Evolutionary conservation across 1,140 invertebrate species (phyloP), one percentile per base, ranked within the genome.

Genomic region (Hermatobates lingyangjiaoensis): DNA sequence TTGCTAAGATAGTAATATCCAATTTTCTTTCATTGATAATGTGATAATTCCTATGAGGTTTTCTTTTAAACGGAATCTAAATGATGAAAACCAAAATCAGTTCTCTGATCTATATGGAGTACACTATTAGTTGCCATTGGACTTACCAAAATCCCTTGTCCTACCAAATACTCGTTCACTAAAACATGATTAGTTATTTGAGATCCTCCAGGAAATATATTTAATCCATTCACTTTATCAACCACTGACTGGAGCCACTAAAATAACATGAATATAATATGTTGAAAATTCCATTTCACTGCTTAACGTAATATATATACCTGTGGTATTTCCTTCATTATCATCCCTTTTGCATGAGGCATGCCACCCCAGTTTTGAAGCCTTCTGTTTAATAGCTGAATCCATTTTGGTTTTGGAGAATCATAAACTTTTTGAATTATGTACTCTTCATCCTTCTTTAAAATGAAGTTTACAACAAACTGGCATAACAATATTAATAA

Each of bases 301-400:
- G 40, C 20, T 12, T 47, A 15, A 21, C 7, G 3, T 7, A 47
- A 7, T 30, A 18, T 12, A 28, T 28, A 28, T 64, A 78, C 79
- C 52, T 64, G 58, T 21, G 92, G 91, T 58, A 97, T 79, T 56
- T 74, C 65, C 67, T 96, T 91, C n/a, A 82, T 76, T 56, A 96
- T 80, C 89, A 96, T 95, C 51, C 92, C 92, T 64, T 91, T 92
- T 1, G 73, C 72, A 66, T 93, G 88, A 3, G 90, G 91, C 39
- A 92, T 70, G 0, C 93, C 92, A 60, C 94, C 94, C 81, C 93
- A 98, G 66, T 97, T 95, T 68, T 98, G 90, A 12, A 98, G 68
- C 57, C 91, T 74, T 55, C 94, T 72, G 64, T 95, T 83, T 21
- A 80, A 79, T 26, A 98, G 70, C 63, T 88, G 83, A 3, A 87